Base-by-base conservation (phyloP, 2,113 vertebrate species). In the Rhinolophus sinicus region DNA sequence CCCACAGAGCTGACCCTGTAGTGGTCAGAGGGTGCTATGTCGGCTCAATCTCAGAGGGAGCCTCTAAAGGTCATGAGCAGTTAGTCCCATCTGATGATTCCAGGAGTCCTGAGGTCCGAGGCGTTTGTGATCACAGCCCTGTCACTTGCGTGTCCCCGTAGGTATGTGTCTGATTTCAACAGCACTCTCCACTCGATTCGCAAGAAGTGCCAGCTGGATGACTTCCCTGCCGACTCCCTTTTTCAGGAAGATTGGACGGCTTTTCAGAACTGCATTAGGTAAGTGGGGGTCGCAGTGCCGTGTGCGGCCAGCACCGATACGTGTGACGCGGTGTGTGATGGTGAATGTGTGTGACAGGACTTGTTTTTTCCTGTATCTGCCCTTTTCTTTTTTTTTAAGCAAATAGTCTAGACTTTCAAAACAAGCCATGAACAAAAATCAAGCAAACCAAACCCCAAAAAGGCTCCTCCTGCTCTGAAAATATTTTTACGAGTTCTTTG, bases 241-340 rank as follows among this genome's bases (percentile, higher is more conserved):
- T 99, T 99, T 96, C 99, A 99, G 77, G 99, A 99, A 95, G 99
- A 99, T 96, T 99, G 99, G 99, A 99, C 99, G 0, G 99, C 99
- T 8, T 99, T 99, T 97, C 99, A 99, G 94, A 99, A 99, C 98
- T 99, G 99, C 30, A 96, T 99, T 94, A 99, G 99, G 99, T 99
- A 96, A 97, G 30, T 16, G 0, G 85, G 33, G 21, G 2, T 10
- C 50, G 38, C 12, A 19, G 11, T 16, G 8, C n/a, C 92, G 24
- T 4, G 16, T 47, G 24, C 18, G 21, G 52, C 16, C 22, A 35
- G 22, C 28, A 6, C 38, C 16, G 33, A 8, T 28, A 8, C 21
- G 2, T 8, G 52, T 54, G 52, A 54, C 16, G 15, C 15, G 52
- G 52, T 16, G 52, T 54, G 15, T 54, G 52, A 16, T 16, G 52